Evolutionary conservation across 2,113 vertebrate genomes (phyloP).

Genomic region (Nymphicus hollandicus): DNA sequence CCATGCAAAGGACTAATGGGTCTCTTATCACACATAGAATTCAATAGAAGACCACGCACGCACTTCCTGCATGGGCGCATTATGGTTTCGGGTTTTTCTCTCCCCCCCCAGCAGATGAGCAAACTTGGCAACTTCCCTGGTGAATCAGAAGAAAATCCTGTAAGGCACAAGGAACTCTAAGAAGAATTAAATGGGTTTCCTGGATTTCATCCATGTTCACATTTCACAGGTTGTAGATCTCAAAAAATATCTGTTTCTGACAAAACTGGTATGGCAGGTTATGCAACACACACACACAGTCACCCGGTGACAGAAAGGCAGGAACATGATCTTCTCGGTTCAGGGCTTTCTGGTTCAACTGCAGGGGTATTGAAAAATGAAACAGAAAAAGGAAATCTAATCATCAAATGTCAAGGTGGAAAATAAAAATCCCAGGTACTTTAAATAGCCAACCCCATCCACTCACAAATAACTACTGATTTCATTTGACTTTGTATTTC

Average conservation of each 20-base stretch:
- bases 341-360: not conserved
- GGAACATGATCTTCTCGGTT: not conserved
- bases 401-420: not conserved
- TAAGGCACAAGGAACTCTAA: not conserved
- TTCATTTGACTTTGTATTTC: not conserved
- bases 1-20: not conserved
- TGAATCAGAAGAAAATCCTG: not conserved
- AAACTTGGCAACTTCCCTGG: not conserved
- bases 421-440: not conserved
- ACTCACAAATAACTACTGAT: not conserved
- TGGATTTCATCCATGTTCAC: slow-evolving; percentile 26
- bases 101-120: not conserved
- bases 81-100: not conserved
- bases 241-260: slow-evolving; percentile 19
- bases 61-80: rapidly evolving
- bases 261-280: slow-evolving; percentile 56
- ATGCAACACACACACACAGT: slow-evolving; percentile 8
- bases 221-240: slow-evolving; percentile 37
- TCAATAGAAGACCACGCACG: not conserved
- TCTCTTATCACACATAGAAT: not conserved
- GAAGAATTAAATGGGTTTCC: not conserved
- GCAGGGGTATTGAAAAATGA: not conserved
- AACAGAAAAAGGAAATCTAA: not conserved
- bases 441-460: not conserved
- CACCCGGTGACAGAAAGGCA: not conserved